Conservation (phyloP, 1,140 invertebrate species). For the Protaetia brevitarsis region DNA sequence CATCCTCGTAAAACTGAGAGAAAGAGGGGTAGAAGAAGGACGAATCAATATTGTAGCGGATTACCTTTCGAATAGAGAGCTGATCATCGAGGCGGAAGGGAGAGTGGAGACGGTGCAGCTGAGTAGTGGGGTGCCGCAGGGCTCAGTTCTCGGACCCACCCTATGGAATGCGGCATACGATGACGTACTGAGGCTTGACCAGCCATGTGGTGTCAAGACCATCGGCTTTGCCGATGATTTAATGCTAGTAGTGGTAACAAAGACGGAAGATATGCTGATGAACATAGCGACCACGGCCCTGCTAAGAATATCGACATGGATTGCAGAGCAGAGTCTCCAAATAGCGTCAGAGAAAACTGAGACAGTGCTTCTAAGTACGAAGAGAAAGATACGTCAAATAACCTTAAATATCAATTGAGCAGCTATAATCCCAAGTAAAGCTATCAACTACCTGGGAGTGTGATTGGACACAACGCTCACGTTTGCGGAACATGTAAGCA, state of each 20-base stretch:
- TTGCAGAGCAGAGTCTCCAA: constrained; percentile 26
- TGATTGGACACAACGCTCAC: background rate
- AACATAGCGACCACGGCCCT: constrained; percentile 26
- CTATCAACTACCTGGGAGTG: background rate
- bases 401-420: constrained; percentile 23
- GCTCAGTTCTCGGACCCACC: constrained; percentile 40
- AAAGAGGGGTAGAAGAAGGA: background rate
- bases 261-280: constrained; percentile 23
- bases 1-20: background rate
- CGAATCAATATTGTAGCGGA: background rate
- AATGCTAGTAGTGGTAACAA: constrained; percentile 29
- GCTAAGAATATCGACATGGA: constrained; percentile 14
- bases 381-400: background rate
- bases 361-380: constrained; percentile 29
- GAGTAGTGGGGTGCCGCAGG: constrained; percentile 39
- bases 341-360: constrained; percentile 34
- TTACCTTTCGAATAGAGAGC: background rate
- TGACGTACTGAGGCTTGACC: constrained; percentile 32
- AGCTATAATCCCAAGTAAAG: background rate
- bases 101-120: background rate
- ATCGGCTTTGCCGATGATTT: constrained; percentile 43
- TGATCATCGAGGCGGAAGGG: background rate
- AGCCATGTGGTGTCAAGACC: constrained; percentile 25
- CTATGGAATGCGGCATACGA: constrained; percentile 44
- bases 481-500: background rate